Percentiles rank a stretch among this genome's conserved stretches.
phyloP scores from a whole-genome alignment of 2,797 vertebrate species.

The Dermochelys coriacea region DNA sequence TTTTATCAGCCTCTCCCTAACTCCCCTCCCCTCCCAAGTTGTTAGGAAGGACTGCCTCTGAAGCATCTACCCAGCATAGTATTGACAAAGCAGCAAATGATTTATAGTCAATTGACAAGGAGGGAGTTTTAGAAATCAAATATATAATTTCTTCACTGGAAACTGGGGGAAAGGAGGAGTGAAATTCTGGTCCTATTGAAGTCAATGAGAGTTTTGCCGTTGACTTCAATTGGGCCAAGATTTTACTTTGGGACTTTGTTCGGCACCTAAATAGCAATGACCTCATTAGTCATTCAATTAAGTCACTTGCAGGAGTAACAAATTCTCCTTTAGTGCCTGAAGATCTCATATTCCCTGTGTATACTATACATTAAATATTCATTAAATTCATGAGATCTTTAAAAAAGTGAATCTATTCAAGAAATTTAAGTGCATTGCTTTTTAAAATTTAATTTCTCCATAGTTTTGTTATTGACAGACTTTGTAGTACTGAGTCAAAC shows the following conservation, averaged over 20 bases:
- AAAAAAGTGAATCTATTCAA: not conserved
- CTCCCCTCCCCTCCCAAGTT: accelerated
- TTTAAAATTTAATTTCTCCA: not conserved
- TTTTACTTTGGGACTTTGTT: not conserved
- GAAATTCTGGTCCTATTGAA: not conserved
- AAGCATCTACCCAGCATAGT: not conserved
- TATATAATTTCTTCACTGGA: not conserved
- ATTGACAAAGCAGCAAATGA: not conserved
- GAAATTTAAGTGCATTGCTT: not conserved
- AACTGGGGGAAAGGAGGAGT: not conserved
- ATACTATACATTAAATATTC: not conserved
- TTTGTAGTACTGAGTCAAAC: not conserved
- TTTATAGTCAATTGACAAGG: not conserved
- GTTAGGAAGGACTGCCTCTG: not conserved
- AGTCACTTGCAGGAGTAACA: conserved; percentile 10
- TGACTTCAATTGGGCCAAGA: not conserved
- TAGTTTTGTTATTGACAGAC: not conserved
- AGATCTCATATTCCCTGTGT: not conserved
- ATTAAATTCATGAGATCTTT: not conserved
- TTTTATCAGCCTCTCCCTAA: not conserved
- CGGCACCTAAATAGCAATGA: not conserved
- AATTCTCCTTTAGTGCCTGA: not conserved
- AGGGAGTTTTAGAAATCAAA: not conserved
- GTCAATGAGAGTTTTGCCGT: not conserved
- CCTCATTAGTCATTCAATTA: not conserved